Base-by-base conservation (phyloP, 2,113 vertebrate genomes). In the Trinectes maculatus region DNA sequence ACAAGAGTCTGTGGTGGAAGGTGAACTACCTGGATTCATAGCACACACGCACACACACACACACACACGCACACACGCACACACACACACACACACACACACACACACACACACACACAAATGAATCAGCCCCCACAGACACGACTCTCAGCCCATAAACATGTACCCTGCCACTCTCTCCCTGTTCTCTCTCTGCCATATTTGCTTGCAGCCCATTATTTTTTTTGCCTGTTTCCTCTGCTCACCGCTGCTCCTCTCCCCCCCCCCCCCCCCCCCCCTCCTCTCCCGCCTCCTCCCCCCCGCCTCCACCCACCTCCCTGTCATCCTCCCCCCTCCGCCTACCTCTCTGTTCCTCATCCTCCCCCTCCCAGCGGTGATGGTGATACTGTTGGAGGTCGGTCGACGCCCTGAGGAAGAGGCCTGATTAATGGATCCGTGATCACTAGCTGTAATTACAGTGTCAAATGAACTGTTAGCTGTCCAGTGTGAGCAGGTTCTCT, bases 361-460 rank as follows among this genome's bases (percentile, higher is more conserved):
- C 40, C 19, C 48, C 25, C 18, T 80, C 58, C 43, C 12, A 25
- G 18, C 1, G 21, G 43, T 58, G 53, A 16, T 59, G 49, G 40
- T 82, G 78, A 74, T 85, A 76, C 65, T 74, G 77, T 76, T 84
- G 61, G 85, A 82, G 87, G 86, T 87, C 86, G 82, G 73, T 63
- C 3, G 33, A 80, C 53, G 64, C 83, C 80, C 74, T 13, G 46
- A 86, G 80, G 82, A 83, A 66, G 69, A 61, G 8, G 39, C n/a
- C 62, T 79, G 79, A 87, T 84, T 67, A 86, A 89, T 83, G 72
- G 70, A 79, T 82, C 80, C 52, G 61, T 72, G 60, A 87, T 86
- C 72, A 82, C 80, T 76, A 71, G 72, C 83, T 86, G 83, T 91
- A 89, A 91, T 92, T 90, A 86, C 85, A 82, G 84, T 88, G 87